These are phyloP conservation scores for Gobio occitaniae DNA, from an alignment of 2,797 vertebrate genomes.

Conservation along the genomic window DNA sequence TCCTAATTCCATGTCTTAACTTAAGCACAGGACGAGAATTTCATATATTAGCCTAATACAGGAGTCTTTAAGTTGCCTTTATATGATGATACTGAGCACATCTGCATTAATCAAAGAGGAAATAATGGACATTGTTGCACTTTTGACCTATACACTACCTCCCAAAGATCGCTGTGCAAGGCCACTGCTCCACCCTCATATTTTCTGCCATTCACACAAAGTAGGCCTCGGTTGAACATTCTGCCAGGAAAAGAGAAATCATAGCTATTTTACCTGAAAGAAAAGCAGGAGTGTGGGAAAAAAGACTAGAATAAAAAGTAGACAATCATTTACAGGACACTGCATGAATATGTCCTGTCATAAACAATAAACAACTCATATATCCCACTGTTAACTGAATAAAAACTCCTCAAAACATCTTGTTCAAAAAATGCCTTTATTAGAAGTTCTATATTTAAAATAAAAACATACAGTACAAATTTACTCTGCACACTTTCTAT, in stretches of 20 bases:
- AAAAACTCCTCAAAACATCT: constrained; percentile 37
- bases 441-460: constrained; percentile 90
- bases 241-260: constrained; percentile 41
- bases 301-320: constrained; percentile 15
- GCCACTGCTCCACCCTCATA: constrained; percentile 4
- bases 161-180: constrained; percentile 11
- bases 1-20: constrained; percentile 36
- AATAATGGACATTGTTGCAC: neutral
- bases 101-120: neutral
- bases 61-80: neutral
- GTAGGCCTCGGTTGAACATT: constrained; percentile 28
- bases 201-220: constrained; percentile 49
- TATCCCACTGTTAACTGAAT: constrained; percentile 27
- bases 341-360: neutral
- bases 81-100: neutral
- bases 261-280: constrained; percentile 38
- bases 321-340: constrained; percentile 48
- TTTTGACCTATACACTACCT: constrained; percentile 17
- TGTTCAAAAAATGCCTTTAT: constrained; percentile 84
- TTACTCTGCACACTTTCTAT: constrained; percentile 89
- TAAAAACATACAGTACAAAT: constrained; percentile 95
- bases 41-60: neutral
- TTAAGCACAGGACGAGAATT: constrained; percentile 10
- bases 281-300: constrained; percentile 37
- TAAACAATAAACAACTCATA: neutral